These are phyloP conservation scores for Mus minutoides DNA, from an alignment of 2,797 vertebrate genomes.

Conservation along the genomic window DNA sequence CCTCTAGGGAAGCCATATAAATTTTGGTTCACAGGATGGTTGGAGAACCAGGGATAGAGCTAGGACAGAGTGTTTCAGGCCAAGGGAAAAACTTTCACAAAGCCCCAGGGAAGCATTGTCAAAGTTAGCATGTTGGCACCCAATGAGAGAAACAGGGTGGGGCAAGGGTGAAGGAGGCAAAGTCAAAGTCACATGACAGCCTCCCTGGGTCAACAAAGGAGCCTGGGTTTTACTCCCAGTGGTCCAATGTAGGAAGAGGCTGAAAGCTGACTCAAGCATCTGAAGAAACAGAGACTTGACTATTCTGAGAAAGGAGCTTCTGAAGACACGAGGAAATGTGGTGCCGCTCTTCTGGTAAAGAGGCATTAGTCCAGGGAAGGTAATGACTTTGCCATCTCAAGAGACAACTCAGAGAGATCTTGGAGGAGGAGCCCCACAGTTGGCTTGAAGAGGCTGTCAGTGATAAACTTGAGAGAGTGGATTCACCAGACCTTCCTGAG, in stretches of 20 bases:
- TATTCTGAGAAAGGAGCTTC: not conserved
- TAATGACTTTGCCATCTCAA: not conserved
- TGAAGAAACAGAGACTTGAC: not conserved
- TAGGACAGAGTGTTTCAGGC: not conserved
- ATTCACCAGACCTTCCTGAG: not conserved
- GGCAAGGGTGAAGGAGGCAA: not conserved
- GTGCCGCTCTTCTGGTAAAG: not conserved
- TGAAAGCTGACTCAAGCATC: not conserved
- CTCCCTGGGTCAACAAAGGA: not conserved
- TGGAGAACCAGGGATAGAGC: not conserved
- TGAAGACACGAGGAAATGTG: not conserved
- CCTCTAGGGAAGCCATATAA: not conserved
- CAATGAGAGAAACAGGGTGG: not conserved
- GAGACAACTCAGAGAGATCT: not conserved
- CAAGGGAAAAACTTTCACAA: not conserved
- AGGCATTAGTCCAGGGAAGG: not conserved
- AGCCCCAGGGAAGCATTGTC: not conserved
- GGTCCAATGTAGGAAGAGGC: not conserved
- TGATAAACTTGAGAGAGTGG: not conserved
- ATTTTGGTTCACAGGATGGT: not conserved
- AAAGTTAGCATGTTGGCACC: not conserved
- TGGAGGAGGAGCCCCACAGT: not conserved
- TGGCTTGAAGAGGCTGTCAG: not conserved
- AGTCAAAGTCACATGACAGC: not conserved
- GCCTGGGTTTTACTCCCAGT: not conserved